A percentile compares a stretch with the other conserved stretches of the same genome.
These are phyloP conservation scores for Cricetomys ansorgei DNA, from an alignment of 2,113 vertebrate genomes.

Conservation along the genomic window DNA sequence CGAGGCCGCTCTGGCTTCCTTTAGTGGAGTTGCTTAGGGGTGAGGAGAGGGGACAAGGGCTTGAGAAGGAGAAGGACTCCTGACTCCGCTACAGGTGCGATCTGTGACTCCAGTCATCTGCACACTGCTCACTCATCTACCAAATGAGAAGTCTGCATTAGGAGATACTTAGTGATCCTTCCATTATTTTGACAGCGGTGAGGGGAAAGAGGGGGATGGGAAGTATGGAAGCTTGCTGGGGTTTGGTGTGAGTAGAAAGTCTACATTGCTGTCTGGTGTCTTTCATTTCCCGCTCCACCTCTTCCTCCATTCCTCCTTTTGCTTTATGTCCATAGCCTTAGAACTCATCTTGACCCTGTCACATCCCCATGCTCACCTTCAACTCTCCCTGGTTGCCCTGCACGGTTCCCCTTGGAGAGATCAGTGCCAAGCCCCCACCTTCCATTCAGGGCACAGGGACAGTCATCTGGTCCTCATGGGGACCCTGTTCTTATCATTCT, in stretches of 20 bases:
- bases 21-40: background rate
- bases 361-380: background rate
- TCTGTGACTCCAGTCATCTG: background rate
- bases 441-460: background rate
- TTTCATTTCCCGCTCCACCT: background rate
- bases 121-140: background rate
- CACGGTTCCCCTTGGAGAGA: background rate
- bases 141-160: background rate
- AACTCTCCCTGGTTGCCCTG: background rate
- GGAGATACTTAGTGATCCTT: background rate
- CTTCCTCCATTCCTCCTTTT: background rate
- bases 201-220: too few species aligned
- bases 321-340: background rate
- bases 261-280: background rate
- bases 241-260: background rate
- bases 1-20: conserved; percentile 32
- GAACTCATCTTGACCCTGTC: background rate
- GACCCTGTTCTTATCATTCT: background rate
- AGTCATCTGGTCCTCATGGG: background rate
- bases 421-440: fast-evolving
- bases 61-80: background rate
- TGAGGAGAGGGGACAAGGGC: fast-evolving
- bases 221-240: background rate
- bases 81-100: background rate
- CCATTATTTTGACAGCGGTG: background rate